Evolutionary conservation across 1,140 invertebrate genomes (phyloP).

Genomic region (Drosophila prosaltans): DNA sequence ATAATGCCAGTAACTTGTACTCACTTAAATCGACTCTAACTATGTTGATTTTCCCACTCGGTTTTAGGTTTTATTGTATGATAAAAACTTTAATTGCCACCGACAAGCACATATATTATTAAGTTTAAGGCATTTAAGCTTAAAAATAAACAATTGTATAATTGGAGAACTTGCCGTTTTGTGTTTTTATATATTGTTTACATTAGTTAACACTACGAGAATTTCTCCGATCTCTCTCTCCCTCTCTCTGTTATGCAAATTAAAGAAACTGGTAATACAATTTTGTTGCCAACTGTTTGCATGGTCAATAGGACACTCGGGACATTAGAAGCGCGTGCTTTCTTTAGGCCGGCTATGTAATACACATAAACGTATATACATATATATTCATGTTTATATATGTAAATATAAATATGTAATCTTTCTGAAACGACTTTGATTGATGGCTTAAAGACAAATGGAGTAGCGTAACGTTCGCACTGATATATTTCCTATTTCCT

Average conservation of each 20-base stretch:
- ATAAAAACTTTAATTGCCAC: slow-evolving; percentile 19
- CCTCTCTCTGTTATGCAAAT: no score
- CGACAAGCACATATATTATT: slow-evolving; percentile 1
- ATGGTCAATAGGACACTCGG: neutral
- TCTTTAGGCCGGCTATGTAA: neutral
- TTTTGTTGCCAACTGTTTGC: no score
- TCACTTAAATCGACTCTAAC: no score
- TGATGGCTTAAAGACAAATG: neutral
- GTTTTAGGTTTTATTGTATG: neutral
- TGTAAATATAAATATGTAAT: neutral
- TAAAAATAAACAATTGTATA: slow-evolving; percentile 49
- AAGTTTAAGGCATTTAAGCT: slow-evolving; percentile 33
- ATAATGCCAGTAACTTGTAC: no score
- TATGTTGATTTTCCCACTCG: neutral
- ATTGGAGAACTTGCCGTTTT: slow-evolving; percentile 38
- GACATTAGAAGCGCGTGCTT: neutral
- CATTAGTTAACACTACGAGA: no score
- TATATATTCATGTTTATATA: neutral
- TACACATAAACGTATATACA: neutral
- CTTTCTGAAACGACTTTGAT: neutral
- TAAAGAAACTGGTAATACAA: no score
- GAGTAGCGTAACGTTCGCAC: neutral
- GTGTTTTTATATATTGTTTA: neutral
- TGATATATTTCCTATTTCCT: slow-evolving; percentile 13
- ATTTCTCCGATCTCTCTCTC: no score